Evolutionary conservation across 2,888 invertebrate species (phyloP).

Genomic region (Chrysopilus asiliformis): DNA sequence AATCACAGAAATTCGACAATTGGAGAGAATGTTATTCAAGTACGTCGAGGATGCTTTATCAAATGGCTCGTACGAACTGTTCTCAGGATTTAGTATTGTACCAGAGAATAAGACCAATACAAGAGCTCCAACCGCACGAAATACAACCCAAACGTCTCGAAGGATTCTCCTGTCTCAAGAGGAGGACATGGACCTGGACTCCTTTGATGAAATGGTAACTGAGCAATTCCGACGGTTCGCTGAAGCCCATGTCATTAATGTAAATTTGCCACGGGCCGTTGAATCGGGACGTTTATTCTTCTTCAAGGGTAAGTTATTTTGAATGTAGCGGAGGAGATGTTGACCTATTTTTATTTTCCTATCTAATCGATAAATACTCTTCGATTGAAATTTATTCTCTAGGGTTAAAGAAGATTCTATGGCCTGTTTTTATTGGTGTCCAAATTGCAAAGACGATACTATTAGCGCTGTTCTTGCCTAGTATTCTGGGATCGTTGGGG

Average conservation of each 20-base stretch:
- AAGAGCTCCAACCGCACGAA: slow-evolving; percentile 2
- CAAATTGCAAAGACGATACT: slow-evolving; percentile 72
- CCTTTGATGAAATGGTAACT: slow-evolving; percentile 11
- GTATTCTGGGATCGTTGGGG: slow-evolving; percentile 68
- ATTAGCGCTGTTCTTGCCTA: slow-evolving; percentile 72
- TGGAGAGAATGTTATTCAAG: slow-evolving; percentile 40
- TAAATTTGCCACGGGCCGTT: slow-evolving; percentile 44
- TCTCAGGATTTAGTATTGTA: slow-evolving; percentile 44
- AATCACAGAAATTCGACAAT: too few relatives aligned
- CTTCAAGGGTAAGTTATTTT: slow-evolving; percentile 44
- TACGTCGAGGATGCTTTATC: slow-evolving; percentile 44
- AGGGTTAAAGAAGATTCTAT: slow-evolving; percentile 69
- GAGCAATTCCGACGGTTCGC: slow-evolving; percentile 2
- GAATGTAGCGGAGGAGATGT: too few relatives aligned
- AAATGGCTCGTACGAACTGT: slow-evolving; percentile 42
- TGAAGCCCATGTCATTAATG: slow-evolving; percentile 43
- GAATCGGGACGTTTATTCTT: slow-evolving; percentile 51
- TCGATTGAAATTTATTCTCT: too few relatives aligned
- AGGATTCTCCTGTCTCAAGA: neutral
- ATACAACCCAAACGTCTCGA: neutral
- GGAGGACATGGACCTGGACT: slow-evolving; percentile 2
- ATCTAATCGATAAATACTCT: too few relatives aligned
- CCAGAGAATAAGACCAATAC: slow-evolving; percentile 11
- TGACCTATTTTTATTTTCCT: too few relatives aligned
- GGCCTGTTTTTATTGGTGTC: slow-evolving; percentile 68